phyloP scores from a whole-genome alignment of 2,797 vertebrate genomes.

The Merluccius polli region DNA sequence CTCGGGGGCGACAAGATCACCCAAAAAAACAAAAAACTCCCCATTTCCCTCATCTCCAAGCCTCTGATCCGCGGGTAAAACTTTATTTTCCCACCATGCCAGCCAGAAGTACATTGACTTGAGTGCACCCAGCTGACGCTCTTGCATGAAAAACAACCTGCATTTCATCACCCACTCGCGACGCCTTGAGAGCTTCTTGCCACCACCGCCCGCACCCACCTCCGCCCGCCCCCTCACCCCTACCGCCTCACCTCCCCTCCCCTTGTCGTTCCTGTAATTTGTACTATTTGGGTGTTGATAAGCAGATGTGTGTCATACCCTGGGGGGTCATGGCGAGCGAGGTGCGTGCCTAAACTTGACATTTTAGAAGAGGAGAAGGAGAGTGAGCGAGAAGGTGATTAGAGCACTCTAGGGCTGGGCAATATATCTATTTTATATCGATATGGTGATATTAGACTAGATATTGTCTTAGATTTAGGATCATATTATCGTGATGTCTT shows the following conservation, averaged over 20 bases:
- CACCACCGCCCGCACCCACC: neutral
- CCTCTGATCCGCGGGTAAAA: too few species aligned
- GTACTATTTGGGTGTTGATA: constrained; percentile 49
- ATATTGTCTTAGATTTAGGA: too few species aligned
- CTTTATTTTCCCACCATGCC: constrained; percentile 25
- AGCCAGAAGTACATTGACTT: constrained; percentile 55
- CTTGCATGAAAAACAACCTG: constrained; percentile 56
- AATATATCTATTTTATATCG: too few species aligned
- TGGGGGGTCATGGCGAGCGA: neutral
- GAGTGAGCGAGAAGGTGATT: too few species aligned
- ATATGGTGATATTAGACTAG: too few species aligned
- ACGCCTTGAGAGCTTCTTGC: constrained; percentile 18
- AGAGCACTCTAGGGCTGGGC: too few species aligned
- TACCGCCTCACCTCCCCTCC: neutral
- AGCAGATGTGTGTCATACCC: constrained; percentile 34
- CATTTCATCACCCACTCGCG: constrained; percentile 61
- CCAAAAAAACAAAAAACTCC: too few species aligned
- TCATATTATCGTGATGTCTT: too few species aligned
- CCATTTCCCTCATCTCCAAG: too few species aligned
- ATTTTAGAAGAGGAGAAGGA: too few species aligned
- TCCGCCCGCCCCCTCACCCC: neutral
- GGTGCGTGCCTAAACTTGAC: too few species aligned
- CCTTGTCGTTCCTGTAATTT: constrained; percentile 33
- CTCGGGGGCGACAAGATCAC: too few species aligned
- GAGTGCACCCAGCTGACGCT: constrained; percentile 47